phyloP scores from a whole-genome alignment of 23 tunicate genomes.

The Clavelina lepadiformis region DNA sequence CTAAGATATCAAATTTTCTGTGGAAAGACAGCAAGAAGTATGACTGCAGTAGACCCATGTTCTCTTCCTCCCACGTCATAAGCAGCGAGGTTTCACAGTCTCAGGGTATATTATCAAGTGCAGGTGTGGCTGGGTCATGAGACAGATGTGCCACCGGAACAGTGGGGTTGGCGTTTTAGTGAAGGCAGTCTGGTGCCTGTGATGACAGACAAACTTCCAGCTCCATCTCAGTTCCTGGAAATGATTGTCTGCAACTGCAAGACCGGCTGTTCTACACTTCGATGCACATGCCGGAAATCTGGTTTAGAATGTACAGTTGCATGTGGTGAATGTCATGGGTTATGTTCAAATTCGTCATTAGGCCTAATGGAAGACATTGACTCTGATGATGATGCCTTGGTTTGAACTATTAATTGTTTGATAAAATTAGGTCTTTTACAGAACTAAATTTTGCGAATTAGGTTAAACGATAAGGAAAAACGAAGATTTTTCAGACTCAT shows the following conservation, averaged over 20 bases:
- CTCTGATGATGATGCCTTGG: too few species aligned
- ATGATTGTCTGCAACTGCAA: constrained; percentile 10
- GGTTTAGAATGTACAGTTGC: background rate
- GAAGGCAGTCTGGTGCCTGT: constrained; percentile 13
- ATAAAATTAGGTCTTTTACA: too few species aligned
- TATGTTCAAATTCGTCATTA: too few species aligned
- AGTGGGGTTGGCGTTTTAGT: constrained; percentile 13
- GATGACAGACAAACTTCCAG: constrained; percentile 2
- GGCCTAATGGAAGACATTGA: too few species aligned
- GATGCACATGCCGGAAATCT: constrained; percentile 9
- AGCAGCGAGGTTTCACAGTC: constrained; percentile 6
- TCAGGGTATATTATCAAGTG: constrained; percentile 1
- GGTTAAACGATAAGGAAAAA: too few species aligned
- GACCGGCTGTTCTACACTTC: background rate
- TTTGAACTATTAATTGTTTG: too few species aligned
- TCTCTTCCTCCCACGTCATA: constrained; percentile 10
- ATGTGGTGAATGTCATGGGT: too few species aligned
- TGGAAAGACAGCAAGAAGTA: background rate
- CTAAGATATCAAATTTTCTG: constrained; percentile 5
- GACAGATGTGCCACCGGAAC: constrained; percentile 7
- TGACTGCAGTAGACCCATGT: background rate
- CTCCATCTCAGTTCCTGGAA: constrained; percentile 1
- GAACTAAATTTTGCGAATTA: too few species aligned
- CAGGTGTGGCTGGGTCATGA: constrained; percentile 1
- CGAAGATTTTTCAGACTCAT: too few species aligned